phyloP scores from a whole-genome alignment of 2,797 vertebrate genomes.

The Alectoris magna region DNA sequence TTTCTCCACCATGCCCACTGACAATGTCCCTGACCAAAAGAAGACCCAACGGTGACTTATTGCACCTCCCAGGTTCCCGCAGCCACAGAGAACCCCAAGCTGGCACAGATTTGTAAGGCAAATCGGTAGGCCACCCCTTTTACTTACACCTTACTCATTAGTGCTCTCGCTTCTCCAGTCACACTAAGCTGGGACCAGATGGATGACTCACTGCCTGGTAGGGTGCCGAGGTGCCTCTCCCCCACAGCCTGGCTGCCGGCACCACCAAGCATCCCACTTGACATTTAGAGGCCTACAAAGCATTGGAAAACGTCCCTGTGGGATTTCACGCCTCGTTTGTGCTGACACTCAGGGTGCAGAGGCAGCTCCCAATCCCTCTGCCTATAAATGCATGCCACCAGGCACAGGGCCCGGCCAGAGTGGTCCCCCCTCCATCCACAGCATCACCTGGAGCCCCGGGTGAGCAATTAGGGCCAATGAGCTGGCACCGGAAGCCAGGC shows the following conservation, averaged over 20 bases:
- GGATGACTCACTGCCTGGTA: neutral
- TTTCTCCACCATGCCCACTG: no score
- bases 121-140: neutral
- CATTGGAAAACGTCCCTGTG: neutral
- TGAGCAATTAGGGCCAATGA: neutral
- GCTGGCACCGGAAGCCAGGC: rapidly evolving
- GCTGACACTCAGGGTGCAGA: neutral
- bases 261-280: neutral
- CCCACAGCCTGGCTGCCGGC: neutral
- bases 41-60: neutral
- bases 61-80: neutral
- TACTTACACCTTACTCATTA: neutral
- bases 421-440: neutral
- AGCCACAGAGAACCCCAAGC: neutral
- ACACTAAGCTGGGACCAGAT: neutral
- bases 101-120: neutral
- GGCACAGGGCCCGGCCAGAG: neutral
- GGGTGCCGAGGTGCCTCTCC: neutral
- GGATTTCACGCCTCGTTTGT: neutral
- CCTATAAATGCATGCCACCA: neutral
- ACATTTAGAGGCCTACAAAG: neutral
- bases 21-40: no score
- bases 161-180: neutral
- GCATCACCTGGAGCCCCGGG: neutral
- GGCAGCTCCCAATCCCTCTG: neutral